Evolutionary conservation across 2,113 vertebrate genomes (phyloP), one percentile per base, ranked within the genome.

Genomic region (Thymallus thymallus): DNA sequence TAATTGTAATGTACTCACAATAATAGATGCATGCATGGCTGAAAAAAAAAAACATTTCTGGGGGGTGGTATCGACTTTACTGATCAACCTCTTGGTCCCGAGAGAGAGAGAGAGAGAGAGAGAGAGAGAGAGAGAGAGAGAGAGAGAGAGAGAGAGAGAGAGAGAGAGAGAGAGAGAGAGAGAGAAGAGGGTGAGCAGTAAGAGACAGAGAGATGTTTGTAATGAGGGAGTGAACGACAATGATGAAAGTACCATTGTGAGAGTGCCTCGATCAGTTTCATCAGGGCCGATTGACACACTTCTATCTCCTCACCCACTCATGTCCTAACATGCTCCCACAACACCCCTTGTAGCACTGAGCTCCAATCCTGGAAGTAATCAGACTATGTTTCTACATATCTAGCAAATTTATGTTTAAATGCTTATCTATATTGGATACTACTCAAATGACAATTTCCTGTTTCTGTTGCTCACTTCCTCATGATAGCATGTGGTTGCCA

Each of bases 1-100:
- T 84, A 84, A 85, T 75, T 81, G 71, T 80, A 77, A 86, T 76
- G 75, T 80, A 80, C 73, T 69, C 73, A 75, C 62, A 76, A 75
- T 78, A 77, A 71, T 75, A 79, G 45, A 78, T 71, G 45, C 62
- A 78, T 71, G 45, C 62, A 69, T 64, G 35, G 61, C 73, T 29
- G n/a, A 23, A 48, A 56, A 66, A 48, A 56, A 66, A 64, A 70
- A 46, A 4, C 51, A 30, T 4, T 12, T 4, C 29, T 55, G 24
- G 45, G 24, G 45, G 48, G 12, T 16, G 41, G 55, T 80, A 71
- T 77, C 41, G 76, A 82, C 64, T 70, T 63, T 23, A 30, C 14
- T 68, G 41, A 69, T 45, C 23, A 22, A 24, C 62, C 63, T 45
- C 63, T 32, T 64, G 63, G 22, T 9, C 41, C 35, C 30, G n/a